Conservation (phyloP, 2,888 invertebrate genomes). For the Pantelozetes paolii region DNA sequence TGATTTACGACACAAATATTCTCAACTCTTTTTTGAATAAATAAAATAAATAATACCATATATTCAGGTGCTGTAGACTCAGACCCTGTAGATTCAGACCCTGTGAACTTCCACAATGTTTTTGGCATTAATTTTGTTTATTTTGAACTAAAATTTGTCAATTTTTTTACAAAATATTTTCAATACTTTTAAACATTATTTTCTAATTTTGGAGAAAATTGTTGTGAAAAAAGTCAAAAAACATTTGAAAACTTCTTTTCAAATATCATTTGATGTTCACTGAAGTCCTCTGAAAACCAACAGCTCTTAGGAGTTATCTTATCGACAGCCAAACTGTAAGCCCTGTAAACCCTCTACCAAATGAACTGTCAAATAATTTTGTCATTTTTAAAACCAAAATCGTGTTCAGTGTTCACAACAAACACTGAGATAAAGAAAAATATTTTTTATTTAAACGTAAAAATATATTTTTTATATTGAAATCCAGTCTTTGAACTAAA, state of each 20-base stretch:
- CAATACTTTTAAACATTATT: not conserved
- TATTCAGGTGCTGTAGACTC: too few relatives aligned
- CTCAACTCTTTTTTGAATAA: not conserved
- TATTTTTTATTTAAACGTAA: not conserved
- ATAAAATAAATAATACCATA: not conserved
- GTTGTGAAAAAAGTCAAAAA: not conserved
- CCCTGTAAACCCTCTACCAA: not conserved
- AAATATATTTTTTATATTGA: not conserved
- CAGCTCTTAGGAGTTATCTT: not conserved
- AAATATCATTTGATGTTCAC: not conserved
- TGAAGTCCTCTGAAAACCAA: not conserved
- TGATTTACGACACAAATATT: not conserved
- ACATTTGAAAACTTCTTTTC: not conserved
- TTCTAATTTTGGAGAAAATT: not conserved
- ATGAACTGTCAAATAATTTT: conserved; percentile 28
- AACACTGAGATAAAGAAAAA: not conserved
- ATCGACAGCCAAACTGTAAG: not conserved
- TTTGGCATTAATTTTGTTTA: not conserved
- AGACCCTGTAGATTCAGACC: not conserved
- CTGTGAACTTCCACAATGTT: not conserved
- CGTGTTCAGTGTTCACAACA: conserved; percentile 23
- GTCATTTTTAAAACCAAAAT: conserved; percentile 21
- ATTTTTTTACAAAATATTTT: not conserved
- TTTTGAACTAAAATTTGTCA: not conserved
- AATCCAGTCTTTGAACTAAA: not conserved